A percentile compares a stretch with the other conserved stretches of the same genome.
Conservation (phyloP, 2,888 invertebrate species). For the Polydrusus tereticollis region DNA sequence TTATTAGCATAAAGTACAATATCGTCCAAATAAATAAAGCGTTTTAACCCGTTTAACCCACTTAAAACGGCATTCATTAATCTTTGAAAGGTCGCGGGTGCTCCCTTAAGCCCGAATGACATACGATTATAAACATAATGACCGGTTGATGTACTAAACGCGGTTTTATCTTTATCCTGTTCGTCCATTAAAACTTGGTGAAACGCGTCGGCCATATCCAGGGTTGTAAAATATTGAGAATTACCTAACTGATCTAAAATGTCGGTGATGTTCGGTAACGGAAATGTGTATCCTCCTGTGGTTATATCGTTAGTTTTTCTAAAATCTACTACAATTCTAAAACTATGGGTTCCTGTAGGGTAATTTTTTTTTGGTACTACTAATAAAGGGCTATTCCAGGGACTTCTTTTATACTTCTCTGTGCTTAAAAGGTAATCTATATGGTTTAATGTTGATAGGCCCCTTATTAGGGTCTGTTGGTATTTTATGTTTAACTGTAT, state of each 20-base stretch:
- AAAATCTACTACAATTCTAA: not conserved
- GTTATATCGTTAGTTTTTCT: not conserved
- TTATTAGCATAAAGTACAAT: constrained; percentile 46
- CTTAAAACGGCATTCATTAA: constrained; percentile 50
- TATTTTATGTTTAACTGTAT: constrained; percentile 12
- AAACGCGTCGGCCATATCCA: constrained; percentile 7
- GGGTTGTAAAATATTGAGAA: constrained; percentile 6
- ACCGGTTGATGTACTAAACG: constrained; percentile 18
- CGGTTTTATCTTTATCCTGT: constrained; percentile 1
- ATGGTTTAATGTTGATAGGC: constrained; percentile 22
- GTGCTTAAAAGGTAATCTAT: constrained; percentile 13
- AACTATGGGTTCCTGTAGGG: not conserved
- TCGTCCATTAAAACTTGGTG: constrained; percentile 13
- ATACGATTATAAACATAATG: constrained; percentile 31
- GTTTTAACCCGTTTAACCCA: constrained; percentile 44
- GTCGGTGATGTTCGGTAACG: constrained; percentile 1
- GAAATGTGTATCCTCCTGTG: not conserved
- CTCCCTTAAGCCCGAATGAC: constrained; percentile 53
- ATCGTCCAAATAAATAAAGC: constrained; percentile 58
- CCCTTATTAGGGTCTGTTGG: constrained; percentile 5
- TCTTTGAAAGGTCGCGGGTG: constrained; percentile 25
- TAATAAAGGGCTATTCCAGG: constrained; percentile 21
- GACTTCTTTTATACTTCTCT: not conserved
- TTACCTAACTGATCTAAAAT: constrained; percentile 22
- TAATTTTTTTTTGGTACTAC: constrained; percentile 9